Conservation (phyloP, 1,140 invertebrate genomes). For the Neelides sp. region DNA sequence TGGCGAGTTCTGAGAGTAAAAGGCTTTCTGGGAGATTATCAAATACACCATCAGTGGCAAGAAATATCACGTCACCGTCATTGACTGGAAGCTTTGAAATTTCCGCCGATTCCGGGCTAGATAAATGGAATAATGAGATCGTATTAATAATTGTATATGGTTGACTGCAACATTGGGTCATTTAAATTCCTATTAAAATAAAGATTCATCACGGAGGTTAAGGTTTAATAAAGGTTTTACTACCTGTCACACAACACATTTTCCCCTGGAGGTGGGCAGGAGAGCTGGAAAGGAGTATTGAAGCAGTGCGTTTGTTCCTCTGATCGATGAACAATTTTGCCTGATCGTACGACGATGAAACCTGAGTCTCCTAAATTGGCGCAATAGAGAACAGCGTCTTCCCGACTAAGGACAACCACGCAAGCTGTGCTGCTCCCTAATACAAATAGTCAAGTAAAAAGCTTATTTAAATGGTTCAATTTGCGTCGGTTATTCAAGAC, state of each 20-base stretch:
- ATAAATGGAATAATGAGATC: too few relatives aligned
- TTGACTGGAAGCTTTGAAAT: slow-evolving; percentile 79
- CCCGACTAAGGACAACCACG: slow-evolving; percentile 79
- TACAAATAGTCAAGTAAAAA: slow-evolving; percentile 26
- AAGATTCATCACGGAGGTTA: neutral
- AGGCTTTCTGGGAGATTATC: slow-evolving; percentile 89
- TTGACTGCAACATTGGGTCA: neutral
- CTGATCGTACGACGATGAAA: slow-evolving; percentile 77
- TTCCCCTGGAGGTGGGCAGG: slow-evolving; percentile 77
- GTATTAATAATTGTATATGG: slow-evolving; percentile 3
- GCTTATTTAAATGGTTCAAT: slow-evolving; percentile 2
- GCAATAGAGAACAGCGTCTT: slow-evolving; percentile 76
- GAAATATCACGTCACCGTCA: slow-evolving; percentile 86
- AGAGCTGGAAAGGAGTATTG: slow-evolving; percentile 94
- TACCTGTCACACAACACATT: slow-evolving; percentile 73
- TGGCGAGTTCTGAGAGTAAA: slow-evolving; percentile 63
- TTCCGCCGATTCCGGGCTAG: slow-evolving; percentile 77
- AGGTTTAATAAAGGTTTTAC: slow-evolving; percentile 12
- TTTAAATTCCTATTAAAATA: neutral
- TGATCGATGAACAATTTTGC: slow-evolving; percentile 75
- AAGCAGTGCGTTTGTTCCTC: slow-evolving; percentile 97
- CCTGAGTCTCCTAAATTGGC: slow-evolving; percentile 98
- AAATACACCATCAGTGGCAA: slow-evolving; percentile 95
- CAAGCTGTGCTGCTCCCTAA: slow-evolving; percentile 93
- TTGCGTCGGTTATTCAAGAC: too few relatives aligned